These are phyloP conservation scores for Leistus spinibarbis DNA, from an alignment of 2,888 invertebrate species.

Conservation along the genomic window DNA sequence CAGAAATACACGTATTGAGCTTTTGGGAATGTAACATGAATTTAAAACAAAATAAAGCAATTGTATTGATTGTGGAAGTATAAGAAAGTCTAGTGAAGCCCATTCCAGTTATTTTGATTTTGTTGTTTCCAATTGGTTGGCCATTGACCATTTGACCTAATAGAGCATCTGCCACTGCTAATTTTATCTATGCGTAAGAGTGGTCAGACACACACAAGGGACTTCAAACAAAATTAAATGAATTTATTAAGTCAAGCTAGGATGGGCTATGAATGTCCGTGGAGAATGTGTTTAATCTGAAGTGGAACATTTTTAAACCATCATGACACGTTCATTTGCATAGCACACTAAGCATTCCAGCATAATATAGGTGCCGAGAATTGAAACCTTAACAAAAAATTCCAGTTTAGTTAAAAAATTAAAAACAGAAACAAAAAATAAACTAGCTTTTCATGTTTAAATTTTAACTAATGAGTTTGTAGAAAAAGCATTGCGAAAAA, in stretches of 20 bases:
- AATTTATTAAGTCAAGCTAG: slow-evolving; percentile 30
- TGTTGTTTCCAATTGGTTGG: too few species aligned
- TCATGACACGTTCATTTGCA: slow-evolving; percentile 58
- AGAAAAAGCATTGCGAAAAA: too few species aligned
- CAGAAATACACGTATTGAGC: too few species aligned
- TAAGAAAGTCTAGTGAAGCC: too few species aligned
- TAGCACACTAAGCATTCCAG: slow-evolving; percentile 49
- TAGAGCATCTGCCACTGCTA: too few species aligned
- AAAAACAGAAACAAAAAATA: not conserved
- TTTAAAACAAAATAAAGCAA: too few species aligned
- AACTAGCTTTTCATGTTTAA: not conserved
- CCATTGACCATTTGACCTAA: too few species aligned
- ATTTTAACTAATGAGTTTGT: not conserved
- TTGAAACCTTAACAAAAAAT: not conserved
- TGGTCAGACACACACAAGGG: slow-evolving; percentile 2
- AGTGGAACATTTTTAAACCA: slow-evolving; percentile 57
- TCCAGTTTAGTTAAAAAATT: not conserved
- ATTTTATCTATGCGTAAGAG: not conserved
- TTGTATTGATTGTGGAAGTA: too few species aligned
- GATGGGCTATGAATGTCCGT: not conserved
- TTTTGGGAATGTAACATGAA: too few species aligned
- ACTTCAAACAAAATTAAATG: slow-evolving; percentile 35
- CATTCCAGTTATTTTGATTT: too few species aligned
- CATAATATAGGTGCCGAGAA: not conserved
- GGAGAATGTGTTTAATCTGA: slow-evolving; percentile 31